Percentiles rank a stretch among this genome's conserved stretches.
Evolutionary conservation across 2,888 invertebrate genomes (phyloP).

Genomic region (Cremastinae sp.): DNA sequence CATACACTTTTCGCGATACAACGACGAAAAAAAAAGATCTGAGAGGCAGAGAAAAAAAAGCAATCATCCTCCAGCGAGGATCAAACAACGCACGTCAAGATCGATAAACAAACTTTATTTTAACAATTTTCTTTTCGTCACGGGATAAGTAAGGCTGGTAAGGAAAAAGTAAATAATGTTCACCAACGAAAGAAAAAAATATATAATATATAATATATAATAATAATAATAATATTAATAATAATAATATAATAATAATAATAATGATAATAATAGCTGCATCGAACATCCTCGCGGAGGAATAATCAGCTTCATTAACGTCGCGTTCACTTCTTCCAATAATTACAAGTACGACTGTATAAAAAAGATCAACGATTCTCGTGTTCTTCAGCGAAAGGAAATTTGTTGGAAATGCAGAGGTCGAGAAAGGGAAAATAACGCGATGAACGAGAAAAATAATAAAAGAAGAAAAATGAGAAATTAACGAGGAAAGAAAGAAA

Average conservation of each 20-base stretch:
- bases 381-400: constrained; percentile 21
- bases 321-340: constrained; percentile 41
- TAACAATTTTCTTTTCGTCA: constrained; percentile 52
- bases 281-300: constrained; percentile 44
- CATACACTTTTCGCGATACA: constrained; percentile 16
- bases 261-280: constrained; percentile 1
- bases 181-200: constrained; percentile 44
- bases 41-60: constrained; percentile 22
- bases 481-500: constrained; percentile 56
- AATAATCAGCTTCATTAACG: constrained; percentile 50
- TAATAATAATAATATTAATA: constrained; percentile 24
- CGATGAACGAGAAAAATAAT: constrained; percentile 28
- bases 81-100: constrained; percentile 40
- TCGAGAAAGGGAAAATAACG: constrained; percentile 53
- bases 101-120: constrained; percentile 54
- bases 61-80: constrained; percentile 26
- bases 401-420: constrained; percentile 36
- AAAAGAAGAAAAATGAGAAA: constrained; percentile 42
- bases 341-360: constrained; percentile 36
- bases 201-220: not conserved
- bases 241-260: constrained; percentile 19
- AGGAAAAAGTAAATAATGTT: constrained; percentile 30
- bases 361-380: constrained; percentile 29
- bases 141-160: constrained; percentile 24
- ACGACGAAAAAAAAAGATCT: constrained; percentile 23